Conservation (phyloP, 2,888 invertebrate species). For the Parochlus steinenii region DNA sequence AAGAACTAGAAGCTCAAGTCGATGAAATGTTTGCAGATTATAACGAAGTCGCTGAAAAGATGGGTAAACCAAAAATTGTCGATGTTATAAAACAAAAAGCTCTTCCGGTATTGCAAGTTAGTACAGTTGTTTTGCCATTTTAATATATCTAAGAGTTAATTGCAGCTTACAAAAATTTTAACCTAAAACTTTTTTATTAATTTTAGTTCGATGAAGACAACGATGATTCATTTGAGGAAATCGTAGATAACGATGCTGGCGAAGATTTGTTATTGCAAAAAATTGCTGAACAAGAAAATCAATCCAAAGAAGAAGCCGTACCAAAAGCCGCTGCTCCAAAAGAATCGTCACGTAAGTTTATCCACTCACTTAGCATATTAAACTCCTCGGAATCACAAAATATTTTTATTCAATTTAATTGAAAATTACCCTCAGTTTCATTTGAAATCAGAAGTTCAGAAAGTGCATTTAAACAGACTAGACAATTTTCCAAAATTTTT, state of each 20-base stretch:
- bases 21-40: constrained; percentile 13
- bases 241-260: constrained; percentile 27
- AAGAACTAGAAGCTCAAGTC: constrained; percentile 11
- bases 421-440: constrained; percentile 5
- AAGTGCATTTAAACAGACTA: constrained; percentile 13
- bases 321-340: constrained; percentile 16
- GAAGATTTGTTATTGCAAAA: constrained; percentile 21
- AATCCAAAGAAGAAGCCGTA: constrained; percentile 20
- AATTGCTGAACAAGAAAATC: constrained; percentile 22
- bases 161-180: background rate
- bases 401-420: constrained; percentile 10
- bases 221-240: constrained; percentile 25
- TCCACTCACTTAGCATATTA: background rate
- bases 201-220: constrained; percentile 18
- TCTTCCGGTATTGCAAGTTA: background rate
- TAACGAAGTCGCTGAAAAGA: constrained; percentile 13
- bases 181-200: background rate
- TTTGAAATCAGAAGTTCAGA: constrained; percentile 11
- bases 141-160: background rate
- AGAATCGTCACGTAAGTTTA: constrained; percentile 19
- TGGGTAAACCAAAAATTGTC: constrained; percentile 5
- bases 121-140: background rate
- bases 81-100: background rate
- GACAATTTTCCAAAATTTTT: too few relatives aligned
- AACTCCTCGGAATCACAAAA: constrained; percentile 28